Conservation (phyloP, 2,113 vertebrate genomes). For the Oreochromis aureus region DNA sequence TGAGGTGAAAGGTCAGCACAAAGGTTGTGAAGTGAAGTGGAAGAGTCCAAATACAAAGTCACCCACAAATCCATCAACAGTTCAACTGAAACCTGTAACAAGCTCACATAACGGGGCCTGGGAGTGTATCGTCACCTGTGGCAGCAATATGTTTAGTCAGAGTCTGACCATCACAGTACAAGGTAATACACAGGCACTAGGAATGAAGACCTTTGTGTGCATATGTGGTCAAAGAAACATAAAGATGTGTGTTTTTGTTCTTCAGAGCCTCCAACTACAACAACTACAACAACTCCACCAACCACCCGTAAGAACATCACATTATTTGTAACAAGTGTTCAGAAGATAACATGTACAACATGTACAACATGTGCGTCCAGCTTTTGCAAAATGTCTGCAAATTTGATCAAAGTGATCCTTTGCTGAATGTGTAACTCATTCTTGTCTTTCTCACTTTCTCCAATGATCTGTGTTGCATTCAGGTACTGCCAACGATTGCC, state of each 20-base stretch:
- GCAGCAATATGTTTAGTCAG: rapidly evolving
- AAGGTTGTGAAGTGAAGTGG: background rate
- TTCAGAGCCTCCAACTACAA: too few relatives aligned
- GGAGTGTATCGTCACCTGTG: background rate
- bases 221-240: too few relatives aligned
- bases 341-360: rapidly evolving
- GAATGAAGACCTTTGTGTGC: background rate
- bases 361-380: background rate
- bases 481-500: background rate
- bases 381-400: background rate
- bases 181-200: slow-evolving; percentile 11
- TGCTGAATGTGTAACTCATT: background rate
- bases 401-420: background rate
- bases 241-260: too few relatives aligned
- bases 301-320: too few relatives aligned
- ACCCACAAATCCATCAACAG: rapidly evolving
- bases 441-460: background rate
- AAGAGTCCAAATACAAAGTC: rapidly evolving
- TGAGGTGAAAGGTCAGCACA: background rate
- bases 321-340: too few relatives aligned
- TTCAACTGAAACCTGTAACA: background rate
- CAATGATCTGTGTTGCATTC: background rate
- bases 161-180: background rate
- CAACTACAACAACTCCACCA: too few relatives aligned
- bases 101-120: slow-evolving; percentile 14